Conservation (phyloP, 92 coral and sea anemone species). For the Epizoanthus rinbou region DNA sequence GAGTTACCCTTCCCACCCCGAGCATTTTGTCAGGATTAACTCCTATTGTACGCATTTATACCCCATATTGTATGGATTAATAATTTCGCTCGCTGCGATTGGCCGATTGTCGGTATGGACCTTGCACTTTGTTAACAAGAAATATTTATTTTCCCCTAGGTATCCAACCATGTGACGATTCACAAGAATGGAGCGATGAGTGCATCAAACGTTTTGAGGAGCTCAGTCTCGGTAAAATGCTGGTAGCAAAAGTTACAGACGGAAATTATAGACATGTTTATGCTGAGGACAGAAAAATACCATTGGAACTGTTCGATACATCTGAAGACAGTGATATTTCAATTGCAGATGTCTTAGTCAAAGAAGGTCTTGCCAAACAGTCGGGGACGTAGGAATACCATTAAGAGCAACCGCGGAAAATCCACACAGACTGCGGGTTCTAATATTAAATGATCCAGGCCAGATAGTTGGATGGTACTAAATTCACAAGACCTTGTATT, state of each 20-base stretch:
- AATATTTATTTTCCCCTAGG: constrained; percentile 17
- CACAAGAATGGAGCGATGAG: constrained; percentile 80
- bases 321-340: constrained; percentile 61
- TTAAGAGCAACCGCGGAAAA: too few relatives aligned
- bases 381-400: background rate
- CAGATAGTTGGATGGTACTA: background rate
- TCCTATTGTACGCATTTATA: too few relatives aligned
- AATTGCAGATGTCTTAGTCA: constrained; percentile 70
- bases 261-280: constrained; percentile 46
- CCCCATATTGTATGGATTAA: too few relatives aligned
- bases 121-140: too few relatives aligned
- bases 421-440: background rate
- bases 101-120: too few relatives aligned
- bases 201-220: constrained; percentile 67
- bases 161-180: constrained; percentile 43
- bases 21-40: too few relatives aligned
- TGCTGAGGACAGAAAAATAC: constrained; percentile 63
- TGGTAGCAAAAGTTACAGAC: constrained; percentile 77
- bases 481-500: background rate
- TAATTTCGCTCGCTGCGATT: too few relatives aligned
- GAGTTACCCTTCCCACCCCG: too few relatives aligned
- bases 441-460: background rate
- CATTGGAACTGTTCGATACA: constrained; percentile 79
- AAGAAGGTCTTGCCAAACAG: constrained; percentile 64
- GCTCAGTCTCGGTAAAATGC: constrained; percentile 54